Conservation (phyloP, 2,113 vertebrate genomes). For the Anolis carolinensis region DNA sequence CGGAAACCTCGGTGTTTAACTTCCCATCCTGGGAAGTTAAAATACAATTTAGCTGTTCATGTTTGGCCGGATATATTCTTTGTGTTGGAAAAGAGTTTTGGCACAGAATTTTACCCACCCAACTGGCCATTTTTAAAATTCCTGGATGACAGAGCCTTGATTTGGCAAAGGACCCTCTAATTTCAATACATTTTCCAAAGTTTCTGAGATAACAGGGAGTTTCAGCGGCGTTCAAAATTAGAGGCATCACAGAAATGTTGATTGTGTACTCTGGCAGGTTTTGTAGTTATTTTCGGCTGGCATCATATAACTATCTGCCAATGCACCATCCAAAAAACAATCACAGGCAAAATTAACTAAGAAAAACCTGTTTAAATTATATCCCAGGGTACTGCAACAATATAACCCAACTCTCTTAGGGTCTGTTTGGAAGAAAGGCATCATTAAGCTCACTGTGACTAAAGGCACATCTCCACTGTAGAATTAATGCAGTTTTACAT, state of each 20-base stretch:
- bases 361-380: not conserved
- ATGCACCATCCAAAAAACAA: not conserved
- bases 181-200: slow-evolving; percentile 11
- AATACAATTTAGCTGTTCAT: not conserved
- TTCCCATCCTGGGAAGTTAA: too few relatives aligned
- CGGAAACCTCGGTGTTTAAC: too few relatives aligned
- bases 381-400: not conserved
- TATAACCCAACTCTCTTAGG: not conserved
- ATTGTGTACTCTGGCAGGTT: not conserved
- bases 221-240: not conserved
- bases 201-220: not conserved
- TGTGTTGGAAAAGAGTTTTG: not conserved
- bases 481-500: too few relatives aligned
- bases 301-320: not conserved
- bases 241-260: not conserved
- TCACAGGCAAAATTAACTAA: not conserved
- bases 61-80: not conserved
- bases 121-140: not conserved
- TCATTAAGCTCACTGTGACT: not conserved
- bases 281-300: not conserved
- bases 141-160: not conserved
- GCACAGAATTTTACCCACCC: not conserved
- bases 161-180: not conserved
- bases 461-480: too few relatives aligned
- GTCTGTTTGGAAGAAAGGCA: not conserved